Evolutionary conservation across 2,797 vertebrate genomes (phyloP), one percentile per base, ranked within the genome.

Genomic region (Agapornis canus): DNA sequence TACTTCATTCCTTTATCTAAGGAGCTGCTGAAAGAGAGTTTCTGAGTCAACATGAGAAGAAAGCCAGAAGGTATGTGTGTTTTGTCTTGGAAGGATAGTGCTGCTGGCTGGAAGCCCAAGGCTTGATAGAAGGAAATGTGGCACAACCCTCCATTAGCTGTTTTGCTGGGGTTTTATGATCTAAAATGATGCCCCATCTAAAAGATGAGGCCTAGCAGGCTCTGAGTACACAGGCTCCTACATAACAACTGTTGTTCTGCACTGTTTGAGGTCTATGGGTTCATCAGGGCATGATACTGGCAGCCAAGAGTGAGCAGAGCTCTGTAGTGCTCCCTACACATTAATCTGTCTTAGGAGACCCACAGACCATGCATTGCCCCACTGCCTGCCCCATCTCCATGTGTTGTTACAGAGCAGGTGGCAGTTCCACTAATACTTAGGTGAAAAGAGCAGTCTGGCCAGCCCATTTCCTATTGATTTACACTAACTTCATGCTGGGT

Each of bases 61-160:
- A 81, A 92, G 61, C 37, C 82, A 94, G 76, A 94, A 92, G 80
- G 72, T 81, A 39, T 4, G 27, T 69, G 89, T 86, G 45, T 91
- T 91, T 86, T 92, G 76, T 61, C 76, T 92, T 91, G 85, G 85
- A 90, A 90, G 54, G 76, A 86, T 65, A 52, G 48, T 6, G 0
- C 20, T 65, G 42, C 3, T 75, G 93, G 89, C 95, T 91, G 77
- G 57, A 83, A 91, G 76, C 82, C 87, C 31, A 26, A 69, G 69
- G 69, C 47, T 94, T 89, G 76, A 40, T 59, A 57, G 80, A 18
- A 91, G 45, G 61, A 77, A 94, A 76, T 1, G 29, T 88, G 76
- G 85, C 76, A 92, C 54, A 91, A 48, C 20, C 54, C 71, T 82
- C 57, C 25, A 32, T 65, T 93, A 91, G 83, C 82, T 72, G n/a